Percentiles rank a stretch among this genome's conserved stretches.
These are phyloP conservation scores for Eupithecia dodoneata DNA, from an alignment of 2,888 invertebrate species.

Conservation along the genomic window DNA sequence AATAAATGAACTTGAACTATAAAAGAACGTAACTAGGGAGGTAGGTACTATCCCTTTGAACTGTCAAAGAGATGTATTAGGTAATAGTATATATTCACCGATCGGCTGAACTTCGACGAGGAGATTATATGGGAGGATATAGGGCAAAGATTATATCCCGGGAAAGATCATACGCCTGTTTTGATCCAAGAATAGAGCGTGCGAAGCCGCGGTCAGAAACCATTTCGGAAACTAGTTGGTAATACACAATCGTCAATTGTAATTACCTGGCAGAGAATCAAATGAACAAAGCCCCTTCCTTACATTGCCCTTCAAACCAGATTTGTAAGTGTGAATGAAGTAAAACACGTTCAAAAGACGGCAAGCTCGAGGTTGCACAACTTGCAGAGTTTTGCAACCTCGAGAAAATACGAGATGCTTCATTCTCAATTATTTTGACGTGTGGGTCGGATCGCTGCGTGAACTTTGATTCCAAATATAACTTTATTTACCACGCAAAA, in stretches of 20 bases:
- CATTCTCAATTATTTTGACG: background rate
- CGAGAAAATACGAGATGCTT: background rate
- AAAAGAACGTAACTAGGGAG: too few species aligned
- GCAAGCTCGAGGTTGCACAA: slow-evolving; percentile 34
- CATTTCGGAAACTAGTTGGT: background rate
- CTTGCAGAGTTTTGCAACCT: too few species aligned
- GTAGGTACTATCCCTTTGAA: too few species aligned
- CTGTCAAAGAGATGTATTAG: too few species aligned
- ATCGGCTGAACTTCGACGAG: too few species aligned
- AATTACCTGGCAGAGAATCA: background rate
- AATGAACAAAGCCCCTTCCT: slow-evolving; percentile 22
- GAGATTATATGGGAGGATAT: too few species aligned
- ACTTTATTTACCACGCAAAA: too few species aligned
- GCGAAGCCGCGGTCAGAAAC: background rate
- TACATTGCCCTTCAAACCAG: slow-evolving; percentile 23
- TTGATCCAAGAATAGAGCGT: background rate
- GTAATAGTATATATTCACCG: too few species aligned
- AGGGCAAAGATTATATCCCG: too few species aligned
- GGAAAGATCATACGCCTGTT: background rate
- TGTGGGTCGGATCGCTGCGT: background rate
- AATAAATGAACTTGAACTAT: too few species aligned
- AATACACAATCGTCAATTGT: background rate
- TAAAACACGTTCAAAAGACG: slow-evolving; percentile 35
- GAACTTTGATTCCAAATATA: too few species aligned
- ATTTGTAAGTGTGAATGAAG: slow-evolving; percentile 39